A percentile compares a stretch with the other conserved stretches of the same genome.
Evolutionary conservation across 2,113 vertebrate genomes (phyloP).

Genomic region (Chloropsis hardwickii): DNA sequence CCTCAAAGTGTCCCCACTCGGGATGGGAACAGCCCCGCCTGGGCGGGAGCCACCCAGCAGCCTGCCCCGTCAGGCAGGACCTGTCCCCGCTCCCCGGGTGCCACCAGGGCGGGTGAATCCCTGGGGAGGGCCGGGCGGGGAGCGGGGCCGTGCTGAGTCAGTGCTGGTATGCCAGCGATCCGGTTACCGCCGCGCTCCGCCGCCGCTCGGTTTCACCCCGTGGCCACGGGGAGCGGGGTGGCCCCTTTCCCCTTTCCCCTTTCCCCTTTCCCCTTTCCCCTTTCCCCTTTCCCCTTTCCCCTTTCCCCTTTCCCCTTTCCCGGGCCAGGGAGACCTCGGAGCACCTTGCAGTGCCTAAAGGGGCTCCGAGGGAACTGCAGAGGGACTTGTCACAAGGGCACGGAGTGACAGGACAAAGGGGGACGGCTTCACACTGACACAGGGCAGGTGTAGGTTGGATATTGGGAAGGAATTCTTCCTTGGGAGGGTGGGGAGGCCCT

Average conservation of each 20-base stretch:
- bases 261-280: no score
- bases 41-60: neutral
- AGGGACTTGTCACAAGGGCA: neutral
- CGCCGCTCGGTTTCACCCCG: neutral
- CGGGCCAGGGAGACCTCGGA: accelerated
- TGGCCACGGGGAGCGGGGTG: accelerated
- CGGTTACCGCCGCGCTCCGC: neutral
- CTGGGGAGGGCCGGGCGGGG: neutral
- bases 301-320: neutral
- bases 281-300: no score
- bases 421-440: neutral
- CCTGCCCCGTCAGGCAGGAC: neutral
- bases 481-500: neutral
- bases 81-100: neutral
- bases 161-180: constrained; percentile 33
- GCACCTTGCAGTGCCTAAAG: neutral
- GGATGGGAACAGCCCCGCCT: no score
- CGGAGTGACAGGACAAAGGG: neutral
- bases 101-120: neutral
- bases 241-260: neutral
- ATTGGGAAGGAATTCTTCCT: neutral
- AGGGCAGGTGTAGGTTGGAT: neutral
- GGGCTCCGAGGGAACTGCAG: neutral
- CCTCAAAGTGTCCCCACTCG: accelerated
- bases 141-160: constrained; percentile 36